A percentile compares a stretch with the other conserved stretches of the same genome.
Evolutionary conservation across 1,140 invertebrate species (phyloP).

Genomic region (Neocloeon triangulifer): DNA sequence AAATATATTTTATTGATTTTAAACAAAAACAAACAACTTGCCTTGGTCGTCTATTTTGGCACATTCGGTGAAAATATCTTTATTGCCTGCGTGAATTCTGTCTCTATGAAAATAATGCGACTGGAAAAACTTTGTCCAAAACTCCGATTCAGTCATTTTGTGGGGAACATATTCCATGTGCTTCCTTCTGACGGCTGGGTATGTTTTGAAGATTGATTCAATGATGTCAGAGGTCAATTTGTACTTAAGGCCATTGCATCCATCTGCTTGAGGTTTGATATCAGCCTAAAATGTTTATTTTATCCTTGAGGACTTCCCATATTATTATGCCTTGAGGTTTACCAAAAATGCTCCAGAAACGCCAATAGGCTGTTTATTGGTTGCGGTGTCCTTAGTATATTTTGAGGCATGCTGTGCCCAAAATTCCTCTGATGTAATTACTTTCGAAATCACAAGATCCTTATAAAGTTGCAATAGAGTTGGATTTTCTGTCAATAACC

Average conservation of each 20-base stretch:
- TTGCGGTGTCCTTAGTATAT: slow-evolving; percentile 47
- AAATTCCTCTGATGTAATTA: slow-evolving; percentile 88
- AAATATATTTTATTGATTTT: slow-evolving; percentile 6
- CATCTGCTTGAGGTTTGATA: slow-evolving; percentile 92
- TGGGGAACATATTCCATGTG: slow-evolving; percentile 90
- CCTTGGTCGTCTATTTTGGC: slow-evolving; percentile 82
- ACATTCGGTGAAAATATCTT: slow-evolving; percentile 91
- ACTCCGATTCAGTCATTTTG: slow-evolving; percentile 86
- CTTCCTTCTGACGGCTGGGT: slow-evolving; percentile 94
- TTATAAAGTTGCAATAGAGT: slow-evolving; percentile 64
- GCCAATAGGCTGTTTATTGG: slow-evolving; percentile 59
- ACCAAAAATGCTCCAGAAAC: slow-evolving; percentile 67
- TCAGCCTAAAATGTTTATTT: slow-evolving; percentile 37
- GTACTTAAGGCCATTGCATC: slow-evolving; percentile 90
- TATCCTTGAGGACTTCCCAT: too few relatives aligned
- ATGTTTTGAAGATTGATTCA: slow-evolving; percentile 96
- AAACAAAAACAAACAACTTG: slow-evolving; percentile 11
- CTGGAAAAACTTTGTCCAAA: slow-evolving; percentile 99
- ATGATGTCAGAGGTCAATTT: slow-evolving; percentile 95
- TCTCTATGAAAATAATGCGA: slow-evolving; percentile 99
- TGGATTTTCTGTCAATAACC: slow-evolving; percentile 62
- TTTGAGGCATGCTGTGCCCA: slow-evolving; percentile 73
- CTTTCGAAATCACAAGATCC: slow-evolving; percentile 83
- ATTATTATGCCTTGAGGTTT: slow-evolving; percentile 12
- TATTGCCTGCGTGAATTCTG: slow-evolving; percentile 63